Evolutionary conservation across 2,888 invertebrate species (phyloP).

Genomic region (Drosophila mimica): DNA sequence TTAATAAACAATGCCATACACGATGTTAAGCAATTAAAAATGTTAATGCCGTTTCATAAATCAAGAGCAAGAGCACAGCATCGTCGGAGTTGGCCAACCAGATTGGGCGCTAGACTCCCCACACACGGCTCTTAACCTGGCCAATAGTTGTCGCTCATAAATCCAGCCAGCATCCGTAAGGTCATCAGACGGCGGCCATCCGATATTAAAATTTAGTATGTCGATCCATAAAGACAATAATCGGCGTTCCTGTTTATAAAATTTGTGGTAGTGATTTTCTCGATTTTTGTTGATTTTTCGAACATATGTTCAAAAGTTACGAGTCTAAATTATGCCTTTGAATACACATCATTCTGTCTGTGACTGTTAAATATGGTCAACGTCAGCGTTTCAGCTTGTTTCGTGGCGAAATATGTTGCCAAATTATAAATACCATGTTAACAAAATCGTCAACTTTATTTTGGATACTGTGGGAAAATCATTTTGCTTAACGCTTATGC

Average conservation of each 20-base stretch:
- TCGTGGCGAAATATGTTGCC: slow-evolving; percentile 77
- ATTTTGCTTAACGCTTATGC: slow-evolving; percentile 44
- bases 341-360: slow-evolving; percentile 48
- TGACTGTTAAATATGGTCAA: slow-evolving; percentile 66
- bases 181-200: slow-evolving; percentile 46
- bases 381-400: slow-evolving; percentile 63
- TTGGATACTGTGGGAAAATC: slow-evolving; percentile 75
- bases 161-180: slow-evolving; percentile 66
- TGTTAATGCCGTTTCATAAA: slow-evolving; percentile 83
- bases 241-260: slow-evolving; percentile 54
- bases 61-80: slow-evolving; percentile 59
- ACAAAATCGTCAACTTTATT: slow-evolving; percentile 72
- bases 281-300: slow-evolving; percentile 5
- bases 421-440: slow-evolving; percentile 81
- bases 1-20: slow-evolving; percentile 83
- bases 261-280: slow-evolving; percentile 15
- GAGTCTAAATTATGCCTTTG: slow-evolving; percentile 62
- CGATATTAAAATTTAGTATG: slow-evolving; percentile 67
- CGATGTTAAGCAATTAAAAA: slow-evolving; percentile 83
- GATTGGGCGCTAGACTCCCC: slow-evolving; percentile 55
- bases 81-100: slow-evolving; percentile 60
- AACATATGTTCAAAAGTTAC: slow-evolving; percentile 34
- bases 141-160: slow-evolving; percentile 80
- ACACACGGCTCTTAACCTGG: slow-evolving; percentile 47
- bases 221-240: slow-evolving; percentile 64